Evolutionary conservation across 2,113 vertebrate species (phyloP), one percentile per base, ranked within the genome.

Genomic region (Poeciliopsis retropinna): DNA sequence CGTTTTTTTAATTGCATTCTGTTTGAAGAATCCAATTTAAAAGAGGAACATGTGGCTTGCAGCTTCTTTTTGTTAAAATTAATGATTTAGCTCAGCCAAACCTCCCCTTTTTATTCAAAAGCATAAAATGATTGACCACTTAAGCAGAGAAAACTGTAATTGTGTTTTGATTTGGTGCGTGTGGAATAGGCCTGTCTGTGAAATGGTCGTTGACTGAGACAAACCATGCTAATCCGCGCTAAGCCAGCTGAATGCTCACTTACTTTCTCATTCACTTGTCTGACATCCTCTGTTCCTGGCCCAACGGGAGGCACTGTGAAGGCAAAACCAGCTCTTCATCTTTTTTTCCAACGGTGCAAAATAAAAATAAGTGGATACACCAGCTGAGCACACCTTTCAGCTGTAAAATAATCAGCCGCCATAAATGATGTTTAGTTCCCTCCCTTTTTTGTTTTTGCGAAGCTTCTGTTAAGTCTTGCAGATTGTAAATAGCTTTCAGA

Each of bases 1-100:
- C 80, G 78, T 86, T 54, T 79, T 92, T 54, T 79, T 92, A 92
- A 92, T 91, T 92, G 88, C 87, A 87, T 91, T 91, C 89, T 91
- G 91, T 91, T 91, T 92, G 81, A 86, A 81, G 87, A 93, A 84
- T 89, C 67, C 67, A 86, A 87, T 89, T 89, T 72, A 86, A 88
- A 90, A 82, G 75, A 70, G 61, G 44, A 81, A 73, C 87, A 85
- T 80, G 77, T 87, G 87, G 82, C 85, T 88, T 85, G 71, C 85
- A 85, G 78, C 79, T 78, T 81, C 77, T 91, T 91, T 57, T 89
- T 86, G 82, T 87, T 80, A 81, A 88, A 86, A 87, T 82, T 76
- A 70, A 86, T 88, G 69, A 88, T 91, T 89, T 81, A 79, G 79
- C 80, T 84, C 69, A 89, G 72, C 70, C 66, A 73, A 51, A 34